Evolutionary conservation across 2,797 vertebrate genomes (phyloP).

Genomic region (Hoplostethus mediterraneus): DNA sequence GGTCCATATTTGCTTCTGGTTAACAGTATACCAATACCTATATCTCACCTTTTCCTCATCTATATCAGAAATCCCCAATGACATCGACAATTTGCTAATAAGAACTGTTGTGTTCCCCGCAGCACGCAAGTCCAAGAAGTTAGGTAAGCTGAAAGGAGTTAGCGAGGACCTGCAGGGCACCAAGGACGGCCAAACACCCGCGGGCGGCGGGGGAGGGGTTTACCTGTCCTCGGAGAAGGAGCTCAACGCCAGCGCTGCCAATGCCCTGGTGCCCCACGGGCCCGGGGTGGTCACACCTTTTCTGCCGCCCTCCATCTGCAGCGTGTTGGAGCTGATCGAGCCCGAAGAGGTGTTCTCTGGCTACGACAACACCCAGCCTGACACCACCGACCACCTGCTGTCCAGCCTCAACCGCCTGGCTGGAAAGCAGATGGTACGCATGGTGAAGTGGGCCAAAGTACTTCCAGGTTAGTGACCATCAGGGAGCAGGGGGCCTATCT

Average conservation of each 20-base stretch:
- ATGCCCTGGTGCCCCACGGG: constrained; percentile 91
- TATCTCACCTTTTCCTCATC: background rate
- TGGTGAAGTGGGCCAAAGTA: constrained; percentile 99
- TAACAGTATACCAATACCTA: background rate
- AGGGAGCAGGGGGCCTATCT: constrained; percentile 28
- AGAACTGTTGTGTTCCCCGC: constrained; percentile 42
- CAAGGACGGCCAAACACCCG: constrained; percentile 86
- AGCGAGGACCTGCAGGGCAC: constrained; percentile 91
- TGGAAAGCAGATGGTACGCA: constrained; percentile 98
- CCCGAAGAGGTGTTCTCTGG: constrained; percentile 95
- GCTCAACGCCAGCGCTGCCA: constrained; percentile 86
- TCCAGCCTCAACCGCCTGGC: constrained; percentile 97
- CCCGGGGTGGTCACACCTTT: constrained; percentile 88
- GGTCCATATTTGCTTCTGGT: background rate
- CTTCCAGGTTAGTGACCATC: constrained; percentile 92
- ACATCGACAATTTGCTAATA: constrained; percentile 22
- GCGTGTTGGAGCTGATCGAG: constrained; percentile 95
- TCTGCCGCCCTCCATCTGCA: constrained; percentile 89
- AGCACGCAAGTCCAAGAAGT: constrained; percentile 98
- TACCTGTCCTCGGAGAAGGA: constrained; percentile 92
- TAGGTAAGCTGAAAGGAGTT: constrained; percentile 95
- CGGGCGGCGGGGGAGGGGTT: constrained; percentile 62
- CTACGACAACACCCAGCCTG: constrained; percentile 93
- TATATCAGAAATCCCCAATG: background rate
- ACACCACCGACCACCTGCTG: constrained; percentile 95